These are phyloP conservation scores for Centropus unirufus DNA, from an alignment of 2,113 vertebrate genomes.

Conservation along the genomic window DNA sequence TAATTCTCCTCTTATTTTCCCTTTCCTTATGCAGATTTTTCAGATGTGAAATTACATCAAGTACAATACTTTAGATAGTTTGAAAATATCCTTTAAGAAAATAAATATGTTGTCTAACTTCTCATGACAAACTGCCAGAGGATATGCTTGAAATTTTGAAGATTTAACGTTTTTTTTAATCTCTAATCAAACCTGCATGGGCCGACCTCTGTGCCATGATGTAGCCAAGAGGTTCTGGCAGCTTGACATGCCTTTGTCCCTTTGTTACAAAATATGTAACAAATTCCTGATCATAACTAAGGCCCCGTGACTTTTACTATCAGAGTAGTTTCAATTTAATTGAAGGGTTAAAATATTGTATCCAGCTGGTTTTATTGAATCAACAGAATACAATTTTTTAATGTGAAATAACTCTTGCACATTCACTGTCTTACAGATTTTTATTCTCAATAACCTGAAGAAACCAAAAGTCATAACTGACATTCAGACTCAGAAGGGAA, in stretches of 20 bases:
- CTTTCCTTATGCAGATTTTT: background rate
- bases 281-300: background rate
- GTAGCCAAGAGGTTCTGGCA: background rate
- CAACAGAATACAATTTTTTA: background rate
- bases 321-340: background rate
- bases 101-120: background rate
- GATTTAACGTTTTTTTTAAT: background rate
- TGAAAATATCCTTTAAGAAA: background rate
- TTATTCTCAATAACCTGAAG: background rate
- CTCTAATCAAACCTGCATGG: background rate
- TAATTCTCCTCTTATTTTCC: background rate
- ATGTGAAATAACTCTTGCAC: background rate
- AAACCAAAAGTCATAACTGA: background rate
- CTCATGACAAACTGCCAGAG: background rate
- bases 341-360: background rate
- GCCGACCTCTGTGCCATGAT: background rate
- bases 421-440: rapidly evolving
- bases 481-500: background rate
- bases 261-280: background rate
- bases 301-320: background rate
- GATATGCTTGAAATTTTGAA: background rate
- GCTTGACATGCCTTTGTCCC: background rate
- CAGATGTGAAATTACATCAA: background rate
- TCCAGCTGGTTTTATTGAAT: background rate
- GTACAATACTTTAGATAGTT: background rate